Conservation (phyloP, 2,113 vertebrate species). For the Pomatorhinus ruficollis region DNA sequence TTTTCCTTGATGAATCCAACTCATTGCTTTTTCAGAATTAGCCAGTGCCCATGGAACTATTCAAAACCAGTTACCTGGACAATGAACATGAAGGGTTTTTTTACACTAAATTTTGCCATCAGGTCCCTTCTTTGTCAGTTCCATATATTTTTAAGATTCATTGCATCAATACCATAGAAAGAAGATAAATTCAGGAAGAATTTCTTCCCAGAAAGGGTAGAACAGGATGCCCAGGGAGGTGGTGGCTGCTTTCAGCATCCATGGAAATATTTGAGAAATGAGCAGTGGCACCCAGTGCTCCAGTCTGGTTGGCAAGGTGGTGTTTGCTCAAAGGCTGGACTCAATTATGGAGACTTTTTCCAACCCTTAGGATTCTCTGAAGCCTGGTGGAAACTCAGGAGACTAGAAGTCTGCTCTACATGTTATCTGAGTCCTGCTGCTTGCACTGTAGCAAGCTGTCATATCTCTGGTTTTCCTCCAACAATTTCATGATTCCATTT, state of each 20-base stretch:
- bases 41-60: fast-evolving
- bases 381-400: neutral
- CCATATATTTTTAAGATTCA: neutral
- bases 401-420: neutral
- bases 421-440: neutral
- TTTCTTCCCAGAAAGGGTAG: neutral
- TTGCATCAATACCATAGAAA: neutral
- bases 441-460: neutral
- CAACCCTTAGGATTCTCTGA: neutral
- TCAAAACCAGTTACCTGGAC: neutral
- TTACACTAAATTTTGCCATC: neutral
- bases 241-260: neutral
- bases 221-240: neutral
- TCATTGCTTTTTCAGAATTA: neutral
- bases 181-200: neutral
- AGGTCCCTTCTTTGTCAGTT: neutral
- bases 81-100: neutral
- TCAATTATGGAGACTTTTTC: neutral
- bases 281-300: neutral
- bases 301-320: no score
- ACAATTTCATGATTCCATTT: neutral
- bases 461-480: neutral
- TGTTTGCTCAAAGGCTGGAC: neutral
- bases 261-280: neutral
- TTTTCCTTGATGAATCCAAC: neutral